phyloP scores from a whole-genome alignment of 2,113 vertebrate genomes.

The Leucosticte australis region DNA sequence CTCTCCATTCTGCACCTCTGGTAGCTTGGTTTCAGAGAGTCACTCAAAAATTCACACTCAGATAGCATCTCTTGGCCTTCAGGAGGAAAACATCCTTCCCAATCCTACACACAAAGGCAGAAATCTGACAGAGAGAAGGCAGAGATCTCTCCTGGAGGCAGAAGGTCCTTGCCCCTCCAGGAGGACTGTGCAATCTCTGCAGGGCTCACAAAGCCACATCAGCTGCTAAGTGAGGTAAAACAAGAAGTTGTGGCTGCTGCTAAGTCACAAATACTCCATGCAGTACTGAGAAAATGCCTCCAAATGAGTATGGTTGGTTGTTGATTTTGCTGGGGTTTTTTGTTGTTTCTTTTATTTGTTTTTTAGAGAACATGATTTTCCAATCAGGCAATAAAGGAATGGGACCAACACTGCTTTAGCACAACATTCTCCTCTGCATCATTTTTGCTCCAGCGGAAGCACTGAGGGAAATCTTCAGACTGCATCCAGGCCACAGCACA shows the following conservation, averaged over 20 bases:
- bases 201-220: not conserved
- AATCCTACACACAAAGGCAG: not conserved
- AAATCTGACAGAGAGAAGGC: not conserved
- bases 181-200: not conserved
- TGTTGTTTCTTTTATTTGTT: not conserved
- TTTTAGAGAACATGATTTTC: not conserved
- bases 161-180: not conserved
- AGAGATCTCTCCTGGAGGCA: not conserved
- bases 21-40: not conserved
- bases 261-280: not conserved
- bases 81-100: not conserved
- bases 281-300: not conserved
- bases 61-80: not conserved
- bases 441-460: not conserved
- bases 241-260: not conserved
- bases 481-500: not conserved
- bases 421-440: not conserved
- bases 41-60: not conserved
- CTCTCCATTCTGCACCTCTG: not conserved
- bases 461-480: not conserved
- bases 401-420: not conserved
- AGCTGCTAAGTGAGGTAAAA: not conserved
- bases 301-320: not conserved
- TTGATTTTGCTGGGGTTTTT: not conserved
- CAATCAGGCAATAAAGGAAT: not conserved